Evolutionary conservation across 2,888 invertebrate genomes (phyloP).

Genomic region (Sphaeridia pumilis): DNA sequence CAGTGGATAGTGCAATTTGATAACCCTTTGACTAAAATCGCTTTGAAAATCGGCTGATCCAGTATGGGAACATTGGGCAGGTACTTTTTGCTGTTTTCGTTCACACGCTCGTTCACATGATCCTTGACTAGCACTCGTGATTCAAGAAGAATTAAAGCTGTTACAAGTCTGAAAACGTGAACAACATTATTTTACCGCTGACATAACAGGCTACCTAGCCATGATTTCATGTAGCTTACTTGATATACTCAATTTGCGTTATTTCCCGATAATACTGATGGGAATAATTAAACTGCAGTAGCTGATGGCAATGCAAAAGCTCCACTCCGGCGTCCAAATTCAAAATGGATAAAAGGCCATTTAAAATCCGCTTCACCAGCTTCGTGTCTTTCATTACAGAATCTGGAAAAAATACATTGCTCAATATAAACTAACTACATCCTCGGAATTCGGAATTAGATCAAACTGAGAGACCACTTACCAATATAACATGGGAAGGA

Average conservation of each 20-base stretch:
- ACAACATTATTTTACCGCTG: too few relatives aligned
- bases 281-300: constrained; percentile 12
- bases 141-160: constrained; percentile 11
- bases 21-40: constrained; percentile 12
- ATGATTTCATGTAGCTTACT: constrained; percentile 1
- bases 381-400: constrained; percentile 16
- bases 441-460: neutral
- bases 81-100: constrained; percentile 10
- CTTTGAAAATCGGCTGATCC: constrained; percentile 16
- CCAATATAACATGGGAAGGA: constrained; percentile 15
- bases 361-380: constrained; percentile 8
- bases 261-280: constrained; percentile 7
- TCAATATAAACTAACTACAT: neutral
- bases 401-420: constrained; percentile 1
- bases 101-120: neutral
- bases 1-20: constrained; percentile 12
- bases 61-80: constrained; percentile 9
- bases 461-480: neutral
- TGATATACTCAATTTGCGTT: constrained; percentile 9
- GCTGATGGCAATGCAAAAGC: constrained; percentile 2
- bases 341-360: constrained; percentile 7
- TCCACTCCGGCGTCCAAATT: constrained; percentile 12
- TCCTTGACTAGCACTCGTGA: constrained; percentile 11
- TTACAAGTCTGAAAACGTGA: constrained; percentile 6
- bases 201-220: too few relatives aligned